Base-by-base conservation (phyloP, 2,113 vertebrate genomes). In the Aptenodytes patagonicus region DNA sequence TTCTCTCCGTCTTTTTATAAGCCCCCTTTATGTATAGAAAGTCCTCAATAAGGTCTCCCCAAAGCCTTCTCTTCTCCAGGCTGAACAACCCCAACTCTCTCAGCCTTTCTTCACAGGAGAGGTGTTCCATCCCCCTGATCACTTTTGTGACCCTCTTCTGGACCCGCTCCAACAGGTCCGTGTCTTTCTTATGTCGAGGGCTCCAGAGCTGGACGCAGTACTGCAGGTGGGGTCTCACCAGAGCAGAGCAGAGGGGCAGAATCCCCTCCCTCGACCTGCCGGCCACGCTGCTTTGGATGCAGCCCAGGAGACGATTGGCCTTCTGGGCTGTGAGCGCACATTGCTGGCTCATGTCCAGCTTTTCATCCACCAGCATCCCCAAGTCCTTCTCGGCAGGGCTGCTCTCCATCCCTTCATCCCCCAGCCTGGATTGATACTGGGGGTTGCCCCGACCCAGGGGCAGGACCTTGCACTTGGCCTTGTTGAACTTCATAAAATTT, bases 121-220 rank as follows among this genome's bases (percentile, higher is more conserved):
- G 17, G 17, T 32, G 34, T 5, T 82, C 64, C 79, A 65, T 13
- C 24, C 61, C 49, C 34, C 11, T 7, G 26, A 61, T 1, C 42
- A 26, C 21, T 11, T 17, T 3, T 4, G 2, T 34, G 54, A 17
- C 10, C 6, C 12, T 49, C 21, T 9, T 58, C 26, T 38, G 42
- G 28, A 26, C 40, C 16, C 2, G 8, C 28, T 69, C 28, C 5
- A 47, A 26, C 34, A 69, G 21, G 5, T 47, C 26, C 4, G 6
- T 15, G 12, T 29, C 10, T 9, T 42, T 29, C 29, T 12, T 1
- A 2, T 15, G 13, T 31, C 19, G 36, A n/a, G 46, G 18, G 8
- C 4, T 7, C 18, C 29, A 40, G 44, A 71, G 17, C 36, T 36
- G 46, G 5, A 42, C 0, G 0, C 31, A n/a, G 36, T 3, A 24